Base-by-base conservation (phyloP, 2,113 vertebrate species). In the Nesogale talazaci region DNA sequence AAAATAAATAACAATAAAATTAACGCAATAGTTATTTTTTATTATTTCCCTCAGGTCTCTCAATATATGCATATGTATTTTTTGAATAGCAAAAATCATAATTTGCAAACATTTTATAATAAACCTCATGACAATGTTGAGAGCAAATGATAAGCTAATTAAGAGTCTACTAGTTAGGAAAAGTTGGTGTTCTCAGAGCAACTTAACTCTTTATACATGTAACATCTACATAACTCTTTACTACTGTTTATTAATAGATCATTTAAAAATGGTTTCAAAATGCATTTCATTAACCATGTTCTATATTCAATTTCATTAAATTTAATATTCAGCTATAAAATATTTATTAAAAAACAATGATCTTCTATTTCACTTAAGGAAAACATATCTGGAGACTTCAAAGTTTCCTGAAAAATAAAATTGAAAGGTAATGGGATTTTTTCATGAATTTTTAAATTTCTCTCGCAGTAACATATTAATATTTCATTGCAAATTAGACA, bases 261-360 rank as follows among this genome's bases (percentile, higher is more conserved):
- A 65, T 25, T 86, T 86, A 15, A 16, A 79, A 70, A 85, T 70
- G 52, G 31, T 27, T 76, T 75, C 52, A 42, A 34, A 83, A 82
- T 34, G 2, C n/a, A 34, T 9, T 40, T 63, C 29, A 65, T 74
- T 31, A 57, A 25, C 46, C 6, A 69, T 72, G 23, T 25, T 42
- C n/a, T 86, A 12, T 40, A 75, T 42, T 86, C 17, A 75, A 2
- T 86, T 75, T 59, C n/a, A 69, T 65, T 86, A 67, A 92, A 86
- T 56, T 25, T 81, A 89, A 83, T 27, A 87, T 38, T 70, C 34
- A 90, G 38, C n/a, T 69, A 42, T n/a, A 42, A 61, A 74, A n/a
- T 86, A 94, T 42, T 86, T 31, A 93, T 36, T 34, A 10, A 29
- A 56, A 82, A 94, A 82, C 0, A 59, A 88, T 52, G 29, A 70